Base-by-base conservation (phyloP, 2,113 vertebrate species). In the Lota lota region DNA sequence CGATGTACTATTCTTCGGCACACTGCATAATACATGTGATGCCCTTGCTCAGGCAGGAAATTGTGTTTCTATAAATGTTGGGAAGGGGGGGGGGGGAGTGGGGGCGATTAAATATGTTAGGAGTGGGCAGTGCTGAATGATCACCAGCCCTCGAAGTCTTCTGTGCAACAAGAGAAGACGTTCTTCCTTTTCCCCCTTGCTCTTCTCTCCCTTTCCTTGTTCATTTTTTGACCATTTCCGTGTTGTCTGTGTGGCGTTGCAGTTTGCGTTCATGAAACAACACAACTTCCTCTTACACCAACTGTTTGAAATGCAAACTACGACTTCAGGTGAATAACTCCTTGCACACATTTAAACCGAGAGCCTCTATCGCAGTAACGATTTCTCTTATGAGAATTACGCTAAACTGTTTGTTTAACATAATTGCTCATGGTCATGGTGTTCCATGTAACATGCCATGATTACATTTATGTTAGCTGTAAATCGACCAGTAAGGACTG, bases 31-130 rank as follows among this genome's bases (percentile, higher is more conserved):
- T 84, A 73, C 60, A 84, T 88, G 82, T 71, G 80, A 75, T 63
- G 62, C n/a, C 65, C 77, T 50, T 67, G 67, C 64, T 54, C 68
- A 64, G 72, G 51, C 74, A 54, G 81, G 82, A 83, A 83, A 85
- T 84, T 68, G 69, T 76, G 75, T 84, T 86, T 81, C 82, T 83
- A 86, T 80, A 81, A 83, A 76, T 83, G 74, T 83, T 80, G 72
- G 21, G 4, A 47, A 33, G 28, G 28, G 28, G 28, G 7, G 7
- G 28, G 28, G 28, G 28, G 28, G 28, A 33, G 7, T 33, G 28
- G 7, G 28, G 28, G 28, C 28, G 51, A 53, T 53, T 53, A 53
- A 77, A 79, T 73, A 54, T 76, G 67, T 84, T 79, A 66, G 40
- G 58, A 86, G 63, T 73, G 72, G 68, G 40, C 33, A 60, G 66